phyloP scores from a whole-genome alignment of 2,888 invertebrate genomes.

The Pristionchus arcanus region DNA sequence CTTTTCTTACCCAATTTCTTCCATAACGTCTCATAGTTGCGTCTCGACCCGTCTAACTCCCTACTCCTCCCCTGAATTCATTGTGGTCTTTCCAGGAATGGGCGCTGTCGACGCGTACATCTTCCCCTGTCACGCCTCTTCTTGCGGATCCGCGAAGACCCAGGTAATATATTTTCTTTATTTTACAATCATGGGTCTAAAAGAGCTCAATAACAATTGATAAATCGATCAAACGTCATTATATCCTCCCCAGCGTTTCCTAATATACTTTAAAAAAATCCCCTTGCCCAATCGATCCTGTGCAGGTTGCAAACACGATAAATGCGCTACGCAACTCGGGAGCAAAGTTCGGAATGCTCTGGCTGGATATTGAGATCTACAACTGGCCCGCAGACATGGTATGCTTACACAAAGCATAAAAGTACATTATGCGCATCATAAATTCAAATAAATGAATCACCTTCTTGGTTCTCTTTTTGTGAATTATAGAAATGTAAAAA shows the following conservation, averaged over 20 bases:
- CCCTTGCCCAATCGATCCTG: neutral
- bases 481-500: neutral
- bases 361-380: conserved; percentile 63
- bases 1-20: too few species aligned
- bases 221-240: too few species aligned
- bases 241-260: too few species aligned
- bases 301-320: conserved; percentile 53
- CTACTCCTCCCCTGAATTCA: too few species aligned
- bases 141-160: neutral
- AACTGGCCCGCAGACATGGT: neutral
- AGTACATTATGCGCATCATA: neutral
- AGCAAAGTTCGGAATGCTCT: conserved; percentile 62
- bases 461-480: too few species aligned
- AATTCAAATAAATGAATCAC: neutral
- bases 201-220: too few species aligned
- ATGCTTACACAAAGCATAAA: neutral
- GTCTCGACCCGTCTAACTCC: too few species aligned
- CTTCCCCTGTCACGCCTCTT: neutral
- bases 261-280: neutral
- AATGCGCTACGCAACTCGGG: conserved; percentile 55
- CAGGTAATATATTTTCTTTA: neutral
- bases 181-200: neutral
- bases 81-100: too few species aligned
- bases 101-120: neutral
- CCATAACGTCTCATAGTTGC: too few species aligned